These are phyloP conservation scores for Orchestia grillus DNA, from an alignment of 1,140 invertebrate species.

Conservation along the genomic window DNA sequence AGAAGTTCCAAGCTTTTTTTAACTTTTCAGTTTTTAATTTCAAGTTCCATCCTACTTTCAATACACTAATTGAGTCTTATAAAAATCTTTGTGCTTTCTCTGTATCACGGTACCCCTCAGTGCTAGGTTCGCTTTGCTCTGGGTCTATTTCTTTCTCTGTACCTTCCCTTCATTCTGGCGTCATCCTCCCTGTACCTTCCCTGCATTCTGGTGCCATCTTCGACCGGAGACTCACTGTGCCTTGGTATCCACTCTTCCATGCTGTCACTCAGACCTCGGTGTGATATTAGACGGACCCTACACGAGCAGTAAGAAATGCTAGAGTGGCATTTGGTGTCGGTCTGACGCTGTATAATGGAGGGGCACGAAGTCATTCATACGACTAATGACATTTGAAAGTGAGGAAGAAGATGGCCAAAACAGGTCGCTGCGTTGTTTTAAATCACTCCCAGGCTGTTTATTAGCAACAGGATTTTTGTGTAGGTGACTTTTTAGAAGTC, in stretches of 20 bases:
- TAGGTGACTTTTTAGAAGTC: neutral
- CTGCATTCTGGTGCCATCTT: too few species aligned
- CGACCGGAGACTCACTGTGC: too few species aligned
- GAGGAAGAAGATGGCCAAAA: neutral
- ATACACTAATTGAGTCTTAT: too few species aligned
- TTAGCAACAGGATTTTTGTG: neutral
- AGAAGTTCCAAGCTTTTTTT: too few species aligned
- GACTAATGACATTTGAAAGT: neutral
- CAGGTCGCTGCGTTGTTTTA: neutral
- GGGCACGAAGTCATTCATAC: neutral
- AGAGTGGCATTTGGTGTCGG: neutral
- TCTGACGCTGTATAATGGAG: neutral
- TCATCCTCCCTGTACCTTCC: too few species aligned
- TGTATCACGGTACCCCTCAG: too few species aligned
- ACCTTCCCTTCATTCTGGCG: too few species aligned
- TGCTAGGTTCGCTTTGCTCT: too few species aligned
- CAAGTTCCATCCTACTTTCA: too few species aligned
- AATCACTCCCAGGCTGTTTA: neutral
- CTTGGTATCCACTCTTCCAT: neutral
- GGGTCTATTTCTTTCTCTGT: too few species aligned
- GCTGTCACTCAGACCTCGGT: neutral
- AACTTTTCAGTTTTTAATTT: too few species aligned
- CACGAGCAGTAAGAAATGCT: neutral
- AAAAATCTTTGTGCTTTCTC: too few species aligned
- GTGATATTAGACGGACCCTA: neutral